Percentiles rank a stretch among this genome's conserved stretches.
Evolutionary conservation across 2,888 invertebrate genomes (phyloP).

Genomic region (Latrodectus elegans): DNA sequence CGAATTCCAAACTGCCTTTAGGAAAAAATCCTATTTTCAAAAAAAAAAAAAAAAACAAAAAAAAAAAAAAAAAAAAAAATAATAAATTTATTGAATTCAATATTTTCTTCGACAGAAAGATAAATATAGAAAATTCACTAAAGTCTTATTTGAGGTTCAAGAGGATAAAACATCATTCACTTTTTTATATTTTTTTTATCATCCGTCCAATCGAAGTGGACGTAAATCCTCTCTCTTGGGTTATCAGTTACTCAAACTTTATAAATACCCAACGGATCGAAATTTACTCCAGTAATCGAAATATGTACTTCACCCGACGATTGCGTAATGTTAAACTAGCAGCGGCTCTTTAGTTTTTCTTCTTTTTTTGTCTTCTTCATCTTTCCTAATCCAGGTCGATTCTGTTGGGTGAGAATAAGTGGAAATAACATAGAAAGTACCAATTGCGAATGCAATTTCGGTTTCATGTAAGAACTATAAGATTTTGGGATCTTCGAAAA

Average conservation of each 20-base stretch:
- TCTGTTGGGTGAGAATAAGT: too few species aligned
- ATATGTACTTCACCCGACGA: neutral
- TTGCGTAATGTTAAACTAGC: neutral
- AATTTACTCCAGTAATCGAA: neutral
- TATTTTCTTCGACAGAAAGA: neutral
- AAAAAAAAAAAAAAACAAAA: neutral
- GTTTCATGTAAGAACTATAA: too few species aligned
- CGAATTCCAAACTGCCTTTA: neutral
- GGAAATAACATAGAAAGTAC: too few species aligned
- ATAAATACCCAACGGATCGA: neutral
- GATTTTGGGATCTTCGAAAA: too few species aligned
- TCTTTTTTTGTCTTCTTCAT: too few species aligned
- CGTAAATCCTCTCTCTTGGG: neutral
- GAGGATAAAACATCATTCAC: neutral
- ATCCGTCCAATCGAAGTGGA: neutral
- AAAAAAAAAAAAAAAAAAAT: neutral
- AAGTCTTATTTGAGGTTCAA: conserved; percentile 2
- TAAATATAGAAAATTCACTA: neutral
- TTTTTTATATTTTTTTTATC: neutral
- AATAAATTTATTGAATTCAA: neutral
- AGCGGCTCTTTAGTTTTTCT: neutral
- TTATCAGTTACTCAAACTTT: neutral
- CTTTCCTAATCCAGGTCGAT: too few species aligned
- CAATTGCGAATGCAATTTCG: too few species aligned
- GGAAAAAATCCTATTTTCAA: neutral